Percentiles rank a stretch among this genome's conserved stretches.
These are phyloP conservation scores for Apostichopus japonicus DNA, from an alignment of 35 echinoderm and acorn worm genomes.

Conservation along the genomic window DNA sequence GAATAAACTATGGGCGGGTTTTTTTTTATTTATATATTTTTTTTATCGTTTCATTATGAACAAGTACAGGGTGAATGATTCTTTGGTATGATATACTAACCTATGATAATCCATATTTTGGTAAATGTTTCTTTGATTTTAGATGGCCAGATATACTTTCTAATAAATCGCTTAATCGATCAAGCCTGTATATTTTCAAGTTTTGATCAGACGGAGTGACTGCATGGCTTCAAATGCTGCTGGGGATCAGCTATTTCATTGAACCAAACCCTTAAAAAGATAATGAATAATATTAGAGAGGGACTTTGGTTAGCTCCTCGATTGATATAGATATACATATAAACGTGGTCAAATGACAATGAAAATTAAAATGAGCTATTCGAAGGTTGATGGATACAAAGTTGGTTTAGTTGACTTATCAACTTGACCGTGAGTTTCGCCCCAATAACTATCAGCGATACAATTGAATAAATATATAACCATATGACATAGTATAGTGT, in stretches of 20 bases:
- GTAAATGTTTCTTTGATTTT: conserved; percentile 5
- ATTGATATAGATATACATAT: no score
- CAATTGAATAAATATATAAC: no score
- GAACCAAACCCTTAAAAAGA: no score
- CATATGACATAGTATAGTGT: no score
- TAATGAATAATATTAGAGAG: no score
- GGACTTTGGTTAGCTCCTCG: no score
- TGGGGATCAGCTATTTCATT: no score
- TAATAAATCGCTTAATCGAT: conserved; percentile 39
- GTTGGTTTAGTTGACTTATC: neutral
- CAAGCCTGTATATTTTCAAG: neutral
- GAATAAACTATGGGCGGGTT: conserved; percentile 25
- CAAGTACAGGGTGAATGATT: conserved; percentile 28
- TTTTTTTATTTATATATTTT: neutral
- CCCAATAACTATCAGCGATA: neutral
- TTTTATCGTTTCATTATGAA: neutral
- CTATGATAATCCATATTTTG: conserved; percentile 10
- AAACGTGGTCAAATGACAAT: neutral
- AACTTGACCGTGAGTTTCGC: neutral
- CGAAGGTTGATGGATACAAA: neutral
- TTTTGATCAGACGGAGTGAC: neutral
- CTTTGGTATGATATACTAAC: neutral
- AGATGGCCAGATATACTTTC: conserved; percentile 18
- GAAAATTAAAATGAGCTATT: neutral
- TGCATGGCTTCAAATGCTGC: no score